Evolutionary conservation across 2,888 invertebrate species (phyloP).

Genomic region (Drosophila prolongata): DNA sequence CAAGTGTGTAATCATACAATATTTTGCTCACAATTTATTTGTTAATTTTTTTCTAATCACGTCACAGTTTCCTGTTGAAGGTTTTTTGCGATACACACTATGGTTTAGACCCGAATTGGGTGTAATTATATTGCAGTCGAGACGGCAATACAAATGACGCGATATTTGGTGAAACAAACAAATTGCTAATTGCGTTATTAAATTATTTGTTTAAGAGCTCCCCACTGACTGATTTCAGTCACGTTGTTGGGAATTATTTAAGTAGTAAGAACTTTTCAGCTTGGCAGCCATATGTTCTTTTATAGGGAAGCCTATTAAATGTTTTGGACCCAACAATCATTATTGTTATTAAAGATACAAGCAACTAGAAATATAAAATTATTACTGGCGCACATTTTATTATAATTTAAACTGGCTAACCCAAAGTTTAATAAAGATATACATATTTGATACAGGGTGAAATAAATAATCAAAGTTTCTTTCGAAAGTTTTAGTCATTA

Average conservation of each 20-base stretch:
- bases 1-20: slow-evolving; percentile 20
- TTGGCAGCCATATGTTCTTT: slow-evolving; percentile 32
- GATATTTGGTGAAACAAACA: slow-evolving; percentile 29
- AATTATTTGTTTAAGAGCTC: slow-evolving; percentile 24
- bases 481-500: too few species aligned
- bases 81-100: slow-evolving; percentile 40
- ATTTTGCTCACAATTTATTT: slow-evolving; percentile 12
- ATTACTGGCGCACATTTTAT: too few species aligned
- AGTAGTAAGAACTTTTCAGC: slow-evolving; percentile 5
- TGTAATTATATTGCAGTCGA: slow-evolving; percentile 61
- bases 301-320: too few species aligned
- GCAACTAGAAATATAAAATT: too few species aligned
- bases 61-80: slow-evolving; percentile 58
- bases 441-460: too few species aligned
- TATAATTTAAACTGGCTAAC: too few species aligned
- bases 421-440: too few species aligned
- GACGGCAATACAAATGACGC: slow-evolving; percentile 62
- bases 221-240: slow-evolving; percentile 34
- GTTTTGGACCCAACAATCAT: too few species aligned
- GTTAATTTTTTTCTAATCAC: slow-evolving; percentile 38
- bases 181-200: slow-evolving; percentile 37
- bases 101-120: slow-evolving; percentile 58
- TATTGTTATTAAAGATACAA: too few species aligned
- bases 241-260: slow-evolving; percentile 33
- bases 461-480: too few species aligned